Evolutionary conservation across 2,113 vertebrate species (phyloP).

Genomic region (Oxyura jamaicensis): DNA sequence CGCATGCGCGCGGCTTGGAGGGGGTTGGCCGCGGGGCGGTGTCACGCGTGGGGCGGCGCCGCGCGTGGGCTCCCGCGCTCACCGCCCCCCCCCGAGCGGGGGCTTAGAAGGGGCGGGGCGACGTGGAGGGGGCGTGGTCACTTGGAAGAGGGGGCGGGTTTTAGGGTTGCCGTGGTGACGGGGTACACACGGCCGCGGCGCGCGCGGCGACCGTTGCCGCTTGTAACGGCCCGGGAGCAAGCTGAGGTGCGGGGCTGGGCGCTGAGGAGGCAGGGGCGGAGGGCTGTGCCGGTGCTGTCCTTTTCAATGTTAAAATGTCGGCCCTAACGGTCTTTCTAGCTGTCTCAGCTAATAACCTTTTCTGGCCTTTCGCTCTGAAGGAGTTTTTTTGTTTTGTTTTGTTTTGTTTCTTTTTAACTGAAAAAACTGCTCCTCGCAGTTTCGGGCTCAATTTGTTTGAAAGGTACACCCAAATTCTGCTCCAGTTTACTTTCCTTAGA

Average conservation of each 20-base stretch:
- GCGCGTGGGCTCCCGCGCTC: too few species aligned
- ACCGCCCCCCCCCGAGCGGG: too few species aligned
- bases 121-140: neutral
- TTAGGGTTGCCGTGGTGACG: neutral
- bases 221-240: neutral
- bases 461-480: neutral
- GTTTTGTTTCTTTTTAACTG: too few species aligned
- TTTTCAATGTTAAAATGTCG: neutral
- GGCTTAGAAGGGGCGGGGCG: neutral
- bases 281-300: too few species aligned
- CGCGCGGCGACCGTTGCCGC: neutral
- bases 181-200: neutral
- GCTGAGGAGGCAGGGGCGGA: too few species aligned
- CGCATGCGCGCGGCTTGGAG: neutral
- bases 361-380: neutral
- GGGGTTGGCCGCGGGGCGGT: too few species aligned
- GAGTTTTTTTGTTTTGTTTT: neutral
- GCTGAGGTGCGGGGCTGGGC: too few species aligned
- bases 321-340: too few species aligned
- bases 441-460: neutral
- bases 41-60: too few species aligned
- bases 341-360: neutral
- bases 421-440: rapidly evolving
- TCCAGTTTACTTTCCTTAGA: neutral
- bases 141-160: neutral